Conservation (phyloP, 2,113 vertebrate species). For the Strix aluco region DNA sequence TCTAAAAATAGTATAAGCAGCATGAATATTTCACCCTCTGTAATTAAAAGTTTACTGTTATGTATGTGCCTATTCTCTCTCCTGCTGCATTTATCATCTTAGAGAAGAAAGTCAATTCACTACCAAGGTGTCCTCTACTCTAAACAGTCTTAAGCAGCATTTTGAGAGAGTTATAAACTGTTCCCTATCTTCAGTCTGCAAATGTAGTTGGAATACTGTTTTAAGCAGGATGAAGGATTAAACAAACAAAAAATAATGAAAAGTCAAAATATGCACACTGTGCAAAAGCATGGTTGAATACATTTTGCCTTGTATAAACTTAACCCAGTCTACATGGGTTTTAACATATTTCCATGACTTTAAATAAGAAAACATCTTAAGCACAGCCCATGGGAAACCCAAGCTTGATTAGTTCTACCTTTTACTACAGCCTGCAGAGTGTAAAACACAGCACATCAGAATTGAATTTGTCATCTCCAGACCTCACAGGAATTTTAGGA, state of each 20-base stretch:
- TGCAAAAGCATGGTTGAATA: constrained; percentile 66
- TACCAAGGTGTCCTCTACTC: not conserved
- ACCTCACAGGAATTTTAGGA: constrained; percentile 87
- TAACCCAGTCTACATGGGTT: constrained; percentile 69
- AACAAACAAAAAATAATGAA: constrained; percentile 74
- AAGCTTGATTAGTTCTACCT: constrained; percentile 85
- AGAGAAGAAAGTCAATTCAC: constrained; percentile 20
- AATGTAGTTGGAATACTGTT: constrained; percentile 57
- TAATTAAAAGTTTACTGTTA: not conserved
- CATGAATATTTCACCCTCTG: not conserved
- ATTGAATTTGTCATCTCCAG: constrained; percentile 89
- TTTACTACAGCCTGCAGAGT: constrained; percentile 82
- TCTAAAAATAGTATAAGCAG: not conserved
- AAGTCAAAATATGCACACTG: constrained; percentile 74
- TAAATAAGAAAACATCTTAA: constrained; percentile 81
- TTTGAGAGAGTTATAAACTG: constrained; percentile 3
- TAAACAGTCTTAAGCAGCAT: not conserved
- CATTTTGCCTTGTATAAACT: constrained; percentile 77
- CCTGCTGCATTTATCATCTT: not conserved
- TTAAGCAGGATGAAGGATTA: constrained; percentile 67
- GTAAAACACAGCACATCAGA: constrained; percentile 85
- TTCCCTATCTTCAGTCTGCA: constrained; percentile 26
- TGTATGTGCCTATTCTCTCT: not conserved
- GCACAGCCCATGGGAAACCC: constrained; percentile 77
- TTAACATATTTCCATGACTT: constrained; percentile 80